These are phyloP conservation scores for Oithona nana DNA, from an alignment of 2,888 invertebrate genomes.

Conservation along the genomic window DNA sequence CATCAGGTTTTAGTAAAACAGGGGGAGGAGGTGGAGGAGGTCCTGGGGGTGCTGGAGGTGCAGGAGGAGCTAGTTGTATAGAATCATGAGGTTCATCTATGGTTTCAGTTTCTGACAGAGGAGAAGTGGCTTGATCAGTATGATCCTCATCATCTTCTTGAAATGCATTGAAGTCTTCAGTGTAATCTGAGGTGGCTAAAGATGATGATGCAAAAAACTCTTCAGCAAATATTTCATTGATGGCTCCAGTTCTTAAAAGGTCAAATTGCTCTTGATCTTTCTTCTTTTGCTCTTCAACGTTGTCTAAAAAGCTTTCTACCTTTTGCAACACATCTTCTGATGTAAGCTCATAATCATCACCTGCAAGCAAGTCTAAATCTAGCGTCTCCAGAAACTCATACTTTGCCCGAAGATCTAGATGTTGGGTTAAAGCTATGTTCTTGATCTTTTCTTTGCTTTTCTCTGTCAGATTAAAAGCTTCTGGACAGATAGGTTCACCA, in stretches of 20 bases:
- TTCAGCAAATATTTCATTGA: neutral
- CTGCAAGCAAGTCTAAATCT: neutral
- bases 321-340: neutral
- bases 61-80: neutral
- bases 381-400: slow-evolving; percentile 1
- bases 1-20: neutral
- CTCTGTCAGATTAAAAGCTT: slow-evolving; percentile 1
- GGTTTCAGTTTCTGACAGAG: neutral
- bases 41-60: neutral
- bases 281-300: slow-evolving; percentile 3
- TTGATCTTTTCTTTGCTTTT: neutral
- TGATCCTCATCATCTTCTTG: neutral
- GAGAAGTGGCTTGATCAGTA: neutral
- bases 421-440: neutral
- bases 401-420: neutral
- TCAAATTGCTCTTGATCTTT: slow-evolving; percentile 5
- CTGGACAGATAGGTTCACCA: slow-evolving; percentile 15
- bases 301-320: neutral
- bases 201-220: neutral
- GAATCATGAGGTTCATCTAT: neutral
- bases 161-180: neutral
- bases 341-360: neutral
- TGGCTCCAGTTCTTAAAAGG: neutral
- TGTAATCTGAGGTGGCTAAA: neutral
- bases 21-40: neutral